Conservation (phyloP, 2,888 invertebrate species). For the Pheosia gnoma region DNA sequence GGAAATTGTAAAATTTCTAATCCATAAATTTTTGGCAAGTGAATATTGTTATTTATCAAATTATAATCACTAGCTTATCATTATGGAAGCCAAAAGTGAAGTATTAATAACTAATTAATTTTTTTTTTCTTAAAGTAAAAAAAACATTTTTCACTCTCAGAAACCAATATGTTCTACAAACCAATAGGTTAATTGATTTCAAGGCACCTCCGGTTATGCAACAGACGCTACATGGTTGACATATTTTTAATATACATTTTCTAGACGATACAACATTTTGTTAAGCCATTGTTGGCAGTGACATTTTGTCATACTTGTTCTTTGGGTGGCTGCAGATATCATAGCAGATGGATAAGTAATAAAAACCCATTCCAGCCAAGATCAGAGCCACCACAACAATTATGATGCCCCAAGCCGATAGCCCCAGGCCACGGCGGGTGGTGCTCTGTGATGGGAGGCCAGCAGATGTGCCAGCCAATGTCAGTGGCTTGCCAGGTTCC, state of each 20-base stretch:
- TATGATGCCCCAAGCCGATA: constrained; percentile 87
- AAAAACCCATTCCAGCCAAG: constrained; percentile 79
- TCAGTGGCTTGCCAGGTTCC: constrained; percentile 45
- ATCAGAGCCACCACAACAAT: constrained; percentile 79
- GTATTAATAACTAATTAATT: too few species aligned
- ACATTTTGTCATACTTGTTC: constrained; percentile 83
- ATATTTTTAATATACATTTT: not conserved
- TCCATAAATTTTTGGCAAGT: not conserved
- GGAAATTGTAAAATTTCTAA: not conserved
- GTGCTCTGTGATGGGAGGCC: constrained; percentile 55
- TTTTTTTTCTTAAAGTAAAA: too few species aligned
- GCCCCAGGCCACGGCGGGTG: constrained; percentile 69
- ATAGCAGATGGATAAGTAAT: constrained; percentile 87
- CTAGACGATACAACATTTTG: not conserved
- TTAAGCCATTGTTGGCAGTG: constrained; percentile 69
- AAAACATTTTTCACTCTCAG: too few species aligned
- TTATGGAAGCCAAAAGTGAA: too few species aligned
- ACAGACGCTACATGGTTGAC: not conserved
- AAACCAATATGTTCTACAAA: too few species aligned
- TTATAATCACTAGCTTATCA: too few species aligned
- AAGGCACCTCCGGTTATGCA: not conserved
- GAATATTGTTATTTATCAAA: too few species aligned
- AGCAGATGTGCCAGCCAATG: constrained; percentile 49
- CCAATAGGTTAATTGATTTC: not conserved
- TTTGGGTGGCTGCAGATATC: constrained; percentile 82